These are phyloP conservation scores for Eustalomyia histrio DNA, from an alignment of 2,888 invertebrate genomes.

Conservation along the genomic window DNA sequence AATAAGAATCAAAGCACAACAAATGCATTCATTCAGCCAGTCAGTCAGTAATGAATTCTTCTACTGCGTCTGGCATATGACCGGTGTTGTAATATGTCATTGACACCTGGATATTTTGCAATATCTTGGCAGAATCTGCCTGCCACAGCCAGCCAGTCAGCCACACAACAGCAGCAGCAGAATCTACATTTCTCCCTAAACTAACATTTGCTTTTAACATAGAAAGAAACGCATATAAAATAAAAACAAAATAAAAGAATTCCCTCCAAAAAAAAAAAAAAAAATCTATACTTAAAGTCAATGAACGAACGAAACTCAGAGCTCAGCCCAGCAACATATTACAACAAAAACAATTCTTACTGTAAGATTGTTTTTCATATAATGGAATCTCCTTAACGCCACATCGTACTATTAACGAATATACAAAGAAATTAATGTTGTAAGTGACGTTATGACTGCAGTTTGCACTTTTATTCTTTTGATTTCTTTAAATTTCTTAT, in stretches of 20 bases:
- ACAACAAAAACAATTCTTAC: neutral
- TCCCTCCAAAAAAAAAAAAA: slow-evolving; percentile 54
- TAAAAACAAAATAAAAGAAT: neutral
- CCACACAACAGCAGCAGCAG: slow-evolving; percentile 51
- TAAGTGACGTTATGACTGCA: slow-evolving; percentile 59
- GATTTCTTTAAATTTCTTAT: slow-evolving; percentile 30
- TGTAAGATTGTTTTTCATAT: slow-evolving; percentile 36
- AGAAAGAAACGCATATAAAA: slow-evolving; percentile 6
- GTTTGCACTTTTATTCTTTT: slow-evolving; percentile 53
- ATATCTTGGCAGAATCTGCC: slow-evolving; percentile 56
- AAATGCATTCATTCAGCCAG: slow-evolving; percentile 53
- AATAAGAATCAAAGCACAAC: slow-evolving; percentile 60
- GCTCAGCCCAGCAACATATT: slow-evolving; percentile 25
- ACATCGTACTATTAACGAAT: slow-evolving; percentile 17
- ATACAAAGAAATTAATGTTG: slow-evolving; percentile 40
- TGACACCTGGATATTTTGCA: slow-evolving; percentile 68
- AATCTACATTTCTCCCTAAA: slow-evolving; percentile 42
- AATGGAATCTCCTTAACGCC: slow-evolving; percentile 57
- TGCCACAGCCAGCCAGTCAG: slow-evolving; percentile 40
- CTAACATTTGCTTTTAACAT: slow-evolving; percentile 41
- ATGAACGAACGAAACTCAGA: slow-evolving; percentile 38
- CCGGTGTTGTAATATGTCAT: slow-evolving; percentile 61
- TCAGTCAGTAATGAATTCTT: slow-evolving; percentile 34
- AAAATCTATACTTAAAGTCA: slow-evolving; percentile 49
- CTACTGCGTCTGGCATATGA: slow-evolving; percentile 26